Evolutionary conservation across 2,113 vertebrate species (phyloP), one percentile per base, ranked within the genome.

Genomic region (Trochalopteron elliotii): DNA sequence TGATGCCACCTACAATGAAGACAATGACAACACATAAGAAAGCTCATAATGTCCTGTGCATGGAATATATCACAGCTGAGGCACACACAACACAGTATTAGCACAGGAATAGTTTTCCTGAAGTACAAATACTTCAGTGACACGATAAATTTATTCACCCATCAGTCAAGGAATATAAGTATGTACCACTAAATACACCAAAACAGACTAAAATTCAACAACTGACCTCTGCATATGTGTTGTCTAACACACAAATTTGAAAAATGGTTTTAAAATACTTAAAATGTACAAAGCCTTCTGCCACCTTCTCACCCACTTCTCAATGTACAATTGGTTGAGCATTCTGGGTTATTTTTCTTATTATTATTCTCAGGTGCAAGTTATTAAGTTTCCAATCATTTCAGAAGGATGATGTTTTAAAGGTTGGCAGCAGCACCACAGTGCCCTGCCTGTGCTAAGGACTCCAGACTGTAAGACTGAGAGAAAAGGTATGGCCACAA

Each of bases 271-370:
- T 1, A 24, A 75, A 89, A 60, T 49, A 84, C 12, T 71, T 39
- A 27, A 87, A 75, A 75, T 37, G 3, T 33, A 15, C 12, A 64
- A 63, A 75, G 45, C 3, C 5, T 64, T 82, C 50, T 59, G 12
- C 2, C 6, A 1, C 4, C 28, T 53, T n/a, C 10, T 4, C 35
- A 35, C 1, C 2, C 37, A 7, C 3, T 4, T 16, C 25, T 52
- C 7, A 61, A n/a, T 21, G 71, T 23, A 59, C 6, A 44, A 22
- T 35, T 77, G 10, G 7, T 28, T 77, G 40, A 84, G 13, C 19
- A 63, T 39, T 75, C 23, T n/a, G 15, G 25, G 76, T 42, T 57
- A 25, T 52, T 79, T 70, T 83, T 52, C 18, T 31, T 42, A 5
- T 21, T 61, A 25, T 31, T 55, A 44, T 37, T 5, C 15, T 45